Percentiles rank a stretch among this genome's conserved stretches.
Conservation (phyloP, 2,113 vertebrate species). For the Eublepharis macularius region DNA sequence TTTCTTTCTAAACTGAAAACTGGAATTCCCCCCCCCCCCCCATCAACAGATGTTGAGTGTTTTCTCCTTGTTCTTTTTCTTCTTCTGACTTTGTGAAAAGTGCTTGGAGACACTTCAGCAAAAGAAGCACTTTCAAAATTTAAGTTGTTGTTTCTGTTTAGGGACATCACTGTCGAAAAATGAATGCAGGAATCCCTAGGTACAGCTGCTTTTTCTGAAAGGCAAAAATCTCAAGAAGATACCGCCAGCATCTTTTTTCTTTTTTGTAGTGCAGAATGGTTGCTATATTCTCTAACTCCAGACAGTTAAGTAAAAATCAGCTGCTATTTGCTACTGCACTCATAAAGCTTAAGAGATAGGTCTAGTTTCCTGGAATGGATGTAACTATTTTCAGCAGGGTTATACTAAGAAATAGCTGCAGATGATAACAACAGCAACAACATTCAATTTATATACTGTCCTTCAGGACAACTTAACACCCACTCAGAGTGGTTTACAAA, state of each 20-base stretch:
- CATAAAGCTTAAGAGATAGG: constrained; percentile 22
- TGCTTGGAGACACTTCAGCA: constrained; percentile 12
- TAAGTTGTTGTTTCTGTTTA: not conserved
- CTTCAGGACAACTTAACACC: too few species aligned
- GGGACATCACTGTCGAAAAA: not conserved
- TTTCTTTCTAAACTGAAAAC: constrained; percentile 32
- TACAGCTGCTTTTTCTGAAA: constrained; percentile 34
- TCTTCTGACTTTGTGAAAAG: constrained; percentile 6
- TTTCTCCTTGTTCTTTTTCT: constrained; percentile 14
- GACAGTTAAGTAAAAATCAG: constrained; percentile 52
- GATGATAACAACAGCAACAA: too few species aligned
- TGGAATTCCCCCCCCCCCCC: too few species aligned
- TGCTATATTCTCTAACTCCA: constrained; percentile 25
- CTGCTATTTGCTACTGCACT: constrained; percentile 46
- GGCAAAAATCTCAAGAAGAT: constrained; percentile 32
- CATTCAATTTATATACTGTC: too few species aligned
- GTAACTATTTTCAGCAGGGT: not conserved
- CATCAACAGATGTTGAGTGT: constrained; percentile 26
- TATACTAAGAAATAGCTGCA: not conserved
- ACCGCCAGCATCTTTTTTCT: not conserved
- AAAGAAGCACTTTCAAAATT: constrained; percentile 26
- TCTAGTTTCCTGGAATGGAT: not conserved
- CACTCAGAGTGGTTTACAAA: too few species aligned
- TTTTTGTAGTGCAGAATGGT: constrained; percentile 25
- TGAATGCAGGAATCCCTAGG: not conserved